Base-by-base conservation (phyloP, 2,888 invertebrate genomes). In the Diachrysia chrysitis region DNA sequence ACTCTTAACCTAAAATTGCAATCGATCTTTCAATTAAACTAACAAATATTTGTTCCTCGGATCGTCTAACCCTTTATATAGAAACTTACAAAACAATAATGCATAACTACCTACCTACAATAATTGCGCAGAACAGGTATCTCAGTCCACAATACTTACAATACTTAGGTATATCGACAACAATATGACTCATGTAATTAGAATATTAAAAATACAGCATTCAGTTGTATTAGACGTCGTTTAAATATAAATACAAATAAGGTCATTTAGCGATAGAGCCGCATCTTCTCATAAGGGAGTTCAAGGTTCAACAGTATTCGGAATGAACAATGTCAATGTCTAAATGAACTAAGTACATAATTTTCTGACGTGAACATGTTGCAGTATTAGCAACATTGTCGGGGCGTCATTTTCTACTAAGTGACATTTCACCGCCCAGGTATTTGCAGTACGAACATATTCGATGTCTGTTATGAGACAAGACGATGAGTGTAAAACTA, bases 101-200 rank as follows among this genome's bases (percentile, higher is more conserved):
- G 57, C 23, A 32, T 66, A 58, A 29, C 25, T 60, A 37, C 32
- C 25, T 46, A 59, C 32, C 35, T 48, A 66, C 23, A 51, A 62
- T 69, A 74, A 83, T 69, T 85, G 81, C 84, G 83, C 79, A 80
- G 61, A 78, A 82, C 57, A 76, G 69, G 72, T 81, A 76, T 71
- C 63, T 69, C 42, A 62, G 66, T 65, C 53, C 56, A 66, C 69
- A 56, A 57, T 59, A 78, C 65, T 79, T 69, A 70, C 71, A 69
- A 71, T 69, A 32, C 32, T 10, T 32, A 32, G 9, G 9, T 32
- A 67, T 62, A 63, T 67, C 85, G 83, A 86, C 67, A 51, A 29
- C 23, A 55, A 58, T 55, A 29, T 81, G 81, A 81, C 25, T 89
- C 88, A 89, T 63, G 23, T 65, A 82, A 83, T 82, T 83, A 82